Conservation (phyloP, 2,888 invertebrate genomes). For the Criorhina ranunculi region DNA sequence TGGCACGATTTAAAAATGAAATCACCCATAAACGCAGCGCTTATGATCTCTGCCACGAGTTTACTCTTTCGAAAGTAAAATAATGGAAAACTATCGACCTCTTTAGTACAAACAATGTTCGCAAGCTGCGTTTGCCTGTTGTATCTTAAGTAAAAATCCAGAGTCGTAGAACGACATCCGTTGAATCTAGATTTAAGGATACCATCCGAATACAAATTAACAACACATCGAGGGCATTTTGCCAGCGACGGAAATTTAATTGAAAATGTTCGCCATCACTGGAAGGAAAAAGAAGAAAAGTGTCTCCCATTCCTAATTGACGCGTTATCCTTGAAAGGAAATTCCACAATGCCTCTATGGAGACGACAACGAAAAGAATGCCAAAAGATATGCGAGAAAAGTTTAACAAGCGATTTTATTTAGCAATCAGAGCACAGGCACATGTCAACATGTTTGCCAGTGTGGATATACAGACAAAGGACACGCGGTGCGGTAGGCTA, state of each 20-base stretch:
- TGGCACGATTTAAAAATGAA: constrained; percentile 13
- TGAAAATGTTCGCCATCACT: constrained; percentile 22
- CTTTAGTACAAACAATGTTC: background rate
- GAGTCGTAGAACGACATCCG: constrained; percentile 1
- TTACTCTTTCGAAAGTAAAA: background rate
- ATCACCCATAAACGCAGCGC: constrained; percentile 1
- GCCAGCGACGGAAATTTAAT: constrained; percentile 12
- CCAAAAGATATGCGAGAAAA: constrained; percentile 1
- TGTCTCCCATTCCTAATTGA: constrained; percentile 25
- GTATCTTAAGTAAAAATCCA: constrained; percentile 10
- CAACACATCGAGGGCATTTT: background rate
- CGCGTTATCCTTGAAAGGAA: constrained; percentile 15
- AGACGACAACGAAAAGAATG: background rate
- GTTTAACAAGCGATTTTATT: constrained; percentile 14
- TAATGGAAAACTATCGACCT: constrained; percentile 4
- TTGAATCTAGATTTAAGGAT: constrained; percentile 20
- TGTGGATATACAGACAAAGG: background rate
- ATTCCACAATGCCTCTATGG: background rate
- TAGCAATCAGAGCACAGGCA: constrained; percentile 42
- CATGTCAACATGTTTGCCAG: constrained; percentile 29
- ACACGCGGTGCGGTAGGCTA: constrained; percentile 7
- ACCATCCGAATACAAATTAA: constrained; percentile 29
- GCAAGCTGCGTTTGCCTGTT: background rate
- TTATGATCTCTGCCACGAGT: constrained; percentile 3
- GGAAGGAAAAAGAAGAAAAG: constrained; percentile 1